phyloP scores from a whole-genome alignment of 2,113 vertebrate species.

The Corythaeola cristata region DNA sequence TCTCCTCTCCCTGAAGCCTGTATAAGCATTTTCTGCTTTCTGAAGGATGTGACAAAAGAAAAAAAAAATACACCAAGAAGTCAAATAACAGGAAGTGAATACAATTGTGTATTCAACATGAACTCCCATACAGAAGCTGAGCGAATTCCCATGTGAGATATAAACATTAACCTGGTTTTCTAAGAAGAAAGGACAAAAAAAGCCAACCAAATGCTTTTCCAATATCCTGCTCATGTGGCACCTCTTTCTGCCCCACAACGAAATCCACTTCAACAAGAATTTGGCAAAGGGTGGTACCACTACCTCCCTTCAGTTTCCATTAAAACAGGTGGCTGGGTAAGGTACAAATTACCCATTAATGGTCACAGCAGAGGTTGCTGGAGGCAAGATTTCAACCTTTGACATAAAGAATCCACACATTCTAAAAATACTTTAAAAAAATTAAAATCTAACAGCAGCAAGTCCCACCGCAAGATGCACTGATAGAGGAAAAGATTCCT shows the following conservation, averaged over 20 bases:
- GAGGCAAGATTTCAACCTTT: too few species aligned
- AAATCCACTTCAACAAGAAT: neutral
- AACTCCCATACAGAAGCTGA: neutral
- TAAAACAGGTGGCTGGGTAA: neutral
- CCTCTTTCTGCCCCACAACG: neutral
- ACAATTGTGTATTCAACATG: neutral
- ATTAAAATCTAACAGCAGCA: neutral
- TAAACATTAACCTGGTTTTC: neutral
- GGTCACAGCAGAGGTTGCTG: neutral
- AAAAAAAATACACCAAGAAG: too few species aligned
- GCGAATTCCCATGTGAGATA: fast-evolving
- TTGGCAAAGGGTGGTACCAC: fast-evolving
- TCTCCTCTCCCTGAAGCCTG: too few species aligned
- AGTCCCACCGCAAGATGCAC: neutral
- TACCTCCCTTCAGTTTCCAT: neutral
- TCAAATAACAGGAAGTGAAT: neutral
- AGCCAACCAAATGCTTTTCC: neutral
- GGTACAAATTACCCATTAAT: neutral
- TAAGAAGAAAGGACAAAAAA: neutral
- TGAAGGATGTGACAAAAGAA: neutral
- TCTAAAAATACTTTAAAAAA: too few species aligned
- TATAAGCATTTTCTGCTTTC: fast-evolving
- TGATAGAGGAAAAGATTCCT: fast-evolving
- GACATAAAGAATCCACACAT: neutral
- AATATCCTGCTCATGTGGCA: neutral